Evolutionary conservation across 2,797 vertebrate genomes (phyloP).

Genomic region (Amblyraja radiata): DNA sequence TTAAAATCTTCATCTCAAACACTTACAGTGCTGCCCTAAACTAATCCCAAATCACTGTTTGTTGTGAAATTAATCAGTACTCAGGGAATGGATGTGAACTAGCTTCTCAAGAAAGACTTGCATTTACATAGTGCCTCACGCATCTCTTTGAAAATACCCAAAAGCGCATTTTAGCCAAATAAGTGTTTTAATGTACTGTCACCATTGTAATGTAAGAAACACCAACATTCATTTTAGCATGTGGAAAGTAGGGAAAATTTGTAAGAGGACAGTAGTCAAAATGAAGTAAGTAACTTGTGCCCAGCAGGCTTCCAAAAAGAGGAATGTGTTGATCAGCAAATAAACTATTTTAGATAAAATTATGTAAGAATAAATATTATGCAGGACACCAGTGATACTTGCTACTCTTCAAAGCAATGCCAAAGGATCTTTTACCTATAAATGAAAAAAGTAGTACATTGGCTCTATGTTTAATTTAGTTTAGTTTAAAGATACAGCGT

Average conservation of each 20-base stretch:
- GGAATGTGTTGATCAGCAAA: not conserved
- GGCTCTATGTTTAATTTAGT: no score
- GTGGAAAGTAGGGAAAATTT: no score
- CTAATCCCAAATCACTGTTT: not conserved
- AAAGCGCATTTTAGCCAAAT: not conserved
- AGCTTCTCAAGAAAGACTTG: not conserved
- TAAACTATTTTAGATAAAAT: not conserved
- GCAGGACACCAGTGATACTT: no score
- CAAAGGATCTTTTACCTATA: no score
- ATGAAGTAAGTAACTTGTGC: no score
- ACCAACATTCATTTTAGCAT: no score
- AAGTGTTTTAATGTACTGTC: not conserved
- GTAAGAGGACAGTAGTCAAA: no score
- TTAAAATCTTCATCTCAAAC: not conserved
- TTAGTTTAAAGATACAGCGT: no score
- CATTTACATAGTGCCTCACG: no score
- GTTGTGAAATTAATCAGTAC: not conserved
- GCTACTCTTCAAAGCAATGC: no score
- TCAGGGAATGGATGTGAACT: not conserved
- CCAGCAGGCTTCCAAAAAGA: not conserved
- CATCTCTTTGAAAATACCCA: not conserved
- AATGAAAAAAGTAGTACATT: no score
- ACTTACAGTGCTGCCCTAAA: not conserved
- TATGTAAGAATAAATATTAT: not conserved
- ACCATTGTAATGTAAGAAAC: no score